phyloP scores from a whole-genome alignment of 2,888 invertebrate species.

The Emmelina monodactyla region DNA sequence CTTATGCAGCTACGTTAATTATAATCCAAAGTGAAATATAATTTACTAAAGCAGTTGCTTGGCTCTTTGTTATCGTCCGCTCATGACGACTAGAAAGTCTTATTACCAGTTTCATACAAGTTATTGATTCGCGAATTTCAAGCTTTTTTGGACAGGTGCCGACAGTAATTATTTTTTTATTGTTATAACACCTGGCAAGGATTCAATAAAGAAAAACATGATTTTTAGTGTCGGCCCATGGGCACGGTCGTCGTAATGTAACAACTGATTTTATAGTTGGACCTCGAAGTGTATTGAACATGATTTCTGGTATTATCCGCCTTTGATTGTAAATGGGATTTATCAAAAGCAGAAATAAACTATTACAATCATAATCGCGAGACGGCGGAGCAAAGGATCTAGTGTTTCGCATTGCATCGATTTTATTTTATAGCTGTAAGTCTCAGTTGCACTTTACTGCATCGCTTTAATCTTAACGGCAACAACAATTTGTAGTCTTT shows the following conservation, averaged over 20 bases:
- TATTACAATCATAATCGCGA: conserved; percentile 29
- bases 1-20: too few species aligned
- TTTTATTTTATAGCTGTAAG: conserved; percentile 49
- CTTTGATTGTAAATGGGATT: conserved; percentile 19
- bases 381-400: conserved; percentile 34
- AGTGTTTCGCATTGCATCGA: conserved; percentile 44
- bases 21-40: too few species aligned
- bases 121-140: too few species aligned
- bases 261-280: neutral
- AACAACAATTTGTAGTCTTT: neutral
- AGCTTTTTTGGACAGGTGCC: neutral
- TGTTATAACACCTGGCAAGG: conserved; percentile 38
- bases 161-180: conserved; percentile 22
- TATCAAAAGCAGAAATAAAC: conserved; percentile 45
- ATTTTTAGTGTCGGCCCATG: conserved; percentile 30
- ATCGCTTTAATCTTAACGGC: conserved; percentile 26
- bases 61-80: too few species aligned
- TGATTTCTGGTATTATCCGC: neutral
- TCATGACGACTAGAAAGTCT: too few species aligned
- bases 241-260: conserved; percentile 15
- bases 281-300: neutral
- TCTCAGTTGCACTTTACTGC: conserved; percentile 38
- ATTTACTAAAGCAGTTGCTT: too few species aligned
- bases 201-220: conserved; percentile 50
- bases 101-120: too few species aligned